Conservation (phyloP, 1,140 invertebrate genomes). For the Heliconius nattereri region DNA sequence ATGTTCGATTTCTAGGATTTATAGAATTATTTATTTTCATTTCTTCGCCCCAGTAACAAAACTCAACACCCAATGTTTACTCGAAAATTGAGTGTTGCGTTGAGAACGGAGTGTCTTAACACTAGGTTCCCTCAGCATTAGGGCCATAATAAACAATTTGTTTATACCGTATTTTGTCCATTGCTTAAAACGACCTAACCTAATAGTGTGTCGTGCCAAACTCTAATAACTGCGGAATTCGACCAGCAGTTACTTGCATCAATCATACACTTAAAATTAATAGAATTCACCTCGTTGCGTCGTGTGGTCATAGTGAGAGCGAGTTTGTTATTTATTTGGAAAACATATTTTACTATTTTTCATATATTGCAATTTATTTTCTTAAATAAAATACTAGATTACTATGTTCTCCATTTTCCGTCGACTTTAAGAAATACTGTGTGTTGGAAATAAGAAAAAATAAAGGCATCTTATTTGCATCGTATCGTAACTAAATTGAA, state of each 20-base stretch:
- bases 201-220: slow-evolving; percentile 47
- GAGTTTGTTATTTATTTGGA: neutral
- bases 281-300: slow-evolving; percentile 33
- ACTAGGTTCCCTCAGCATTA: too few relatives aligned
- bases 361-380: neutral
- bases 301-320: slow-evolving; percentile 6
- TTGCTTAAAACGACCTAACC: slow-evolving; percentile 20
- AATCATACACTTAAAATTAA: slow-evolving; percentile 46
- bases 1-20: too few relatives aligned
- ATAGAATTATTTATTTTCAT: too few relatives aligned
- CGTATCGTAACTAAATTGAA: too few relatives aligned
- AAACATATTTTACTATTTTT: neutral
- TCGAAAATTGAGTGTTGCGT: too few relatives aligned
- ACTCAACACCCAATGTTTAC: too few relatives aligned
- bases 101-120: too few relatives aligned
- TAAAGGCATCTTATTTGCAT: too few relatives aligned
- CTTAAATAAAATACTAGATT: too few relatives aligned
- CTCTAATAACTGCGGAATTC: slow-evolving; percentile 39
- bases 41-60: too few relatives aligned
- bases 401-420: too few relatives aligned
- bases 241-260: slow-evolving; percentile 44
- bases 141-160: too few relatives aligned
- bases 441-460: neutral
- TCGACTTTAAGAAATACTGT: neutral
- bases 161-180: neutral